phyloP scores from a whole-genome alignment of 2,888 invertebrate genomes.

The Erebia epiphron region DNA sequence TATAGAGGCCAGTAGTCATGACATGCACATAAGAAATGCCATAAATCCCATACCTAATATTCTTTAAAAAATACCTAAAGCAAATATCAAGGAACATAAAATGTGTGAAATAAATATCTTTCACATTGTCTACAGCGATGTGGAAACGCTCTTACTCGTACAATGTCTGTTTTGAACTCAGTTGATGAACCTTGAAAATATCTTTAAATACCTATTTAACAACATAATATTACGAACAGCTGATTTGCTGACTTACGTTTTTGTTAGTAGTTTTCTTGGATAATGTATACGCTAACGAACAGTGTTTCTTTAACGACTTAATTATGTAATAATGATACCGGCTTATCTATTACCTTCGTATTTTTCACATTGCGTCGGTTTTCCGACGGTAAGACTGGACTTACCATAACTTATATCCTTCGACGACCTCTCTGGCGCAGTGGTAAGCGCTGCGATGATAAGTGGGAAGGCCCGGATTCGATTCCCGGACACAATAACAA shows the following conservation, averaged over 20 bases:
- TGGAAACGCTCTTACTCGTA: background rate
- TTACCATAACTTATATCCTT: too few relatives aligned
- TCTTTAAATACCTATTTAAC: slow-evolving; percentile 4
- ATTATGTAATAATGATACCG: background rate
- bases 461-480: too few relatives aligned
- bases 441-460: too few relatives aligned
- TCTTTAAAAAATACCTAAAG: too few relatives aligned
- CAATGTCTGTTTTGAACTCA: background rate
- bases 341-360: background rate
- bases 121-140: background rate
- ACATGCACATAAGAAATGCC: too few relatives aligned
- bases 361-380: background rate
- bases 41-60: too few relatives aligned
- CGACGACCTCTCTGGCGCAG: too few relatives aligned
- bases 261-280: background rate
- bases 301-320: background rate
- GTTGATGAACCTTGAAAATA: slow-evolving; percentile 3
- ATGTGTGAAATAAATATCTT: too few relatives aligned
- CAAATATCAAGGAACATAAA: too few relatives aligned
- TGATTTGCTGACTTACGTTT: slow-evolving; percentile 8
- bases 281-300: background rate
- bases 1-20: too few relatives aligned
- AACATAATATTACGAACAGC: slow-evolving; percentile 9
- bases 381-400: background rate
- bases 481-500: too few relatives aligned